A percentile compares a stretch with the other conserved stretches of the same genome.
phyloP scores from a whole-genome alignment of 2,797 vertebrate species.

The Tangara arthus region DNA sequence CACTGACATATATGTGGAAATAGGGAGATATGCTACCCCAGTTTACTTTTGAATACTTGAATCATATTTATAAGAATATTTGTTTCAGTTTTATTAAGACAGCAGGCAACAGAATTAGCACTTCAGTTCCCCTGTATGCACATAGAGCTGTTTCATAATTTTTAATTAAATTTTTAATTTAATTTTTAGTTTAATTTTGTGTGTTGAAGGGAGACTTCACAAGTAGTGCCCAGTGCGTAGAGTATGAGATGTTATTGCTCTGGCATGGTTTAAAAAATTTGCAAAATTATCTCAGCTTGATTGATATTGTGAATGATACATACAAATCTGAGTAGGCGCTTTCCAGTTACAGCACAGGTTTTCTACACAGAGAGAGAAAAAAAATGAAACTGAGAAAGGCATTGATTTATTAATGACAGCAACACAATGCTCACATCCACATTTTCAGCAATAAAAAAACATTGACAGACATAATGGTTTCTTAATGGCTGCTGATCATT shows the following conservation, averaged over 20 bases:
- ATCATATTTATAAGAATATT: background rate
- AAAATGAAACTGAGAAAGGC: background rate
- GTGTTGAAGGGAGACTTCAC: background rate
- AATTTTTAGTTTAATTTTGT: background rate
- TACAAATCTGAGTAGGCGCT: background rate
- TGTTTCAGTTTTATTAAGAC: background rate
- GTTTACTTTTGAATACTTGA: background rate
- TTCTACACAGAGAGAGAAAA: background rate
- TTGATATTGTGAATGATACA: background rate
- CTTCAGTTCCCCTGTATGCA: background rate
- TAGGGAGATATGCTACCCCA: background rate
- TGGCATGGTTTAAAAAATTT: background rate
- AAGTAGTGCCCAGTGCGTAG: background rate
- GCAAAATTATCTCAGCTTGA: background rate
- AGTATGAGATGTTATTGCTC: background rate
- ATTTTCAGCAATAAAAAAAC: constrained; percentile 6
- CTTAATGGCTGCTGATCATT: background rate
- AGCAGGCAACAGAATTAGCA: background rate
- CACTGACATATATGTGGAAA: background rate
- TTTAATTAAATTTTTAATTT: background rate
- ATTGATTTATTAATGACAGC: constrained; percentile 41
- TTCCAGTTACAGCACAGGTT: background rate
- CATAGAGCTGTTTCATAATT: background rate
- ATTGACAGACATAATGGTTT: background rate
- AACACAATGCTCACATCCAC: background rate